A percentile compares a stretch with the other conserved stretches of the same genome.
phyloP scores from a whole-genome alignment of 2,797 vertebrate species.

The Myotis myotis region DNA sequence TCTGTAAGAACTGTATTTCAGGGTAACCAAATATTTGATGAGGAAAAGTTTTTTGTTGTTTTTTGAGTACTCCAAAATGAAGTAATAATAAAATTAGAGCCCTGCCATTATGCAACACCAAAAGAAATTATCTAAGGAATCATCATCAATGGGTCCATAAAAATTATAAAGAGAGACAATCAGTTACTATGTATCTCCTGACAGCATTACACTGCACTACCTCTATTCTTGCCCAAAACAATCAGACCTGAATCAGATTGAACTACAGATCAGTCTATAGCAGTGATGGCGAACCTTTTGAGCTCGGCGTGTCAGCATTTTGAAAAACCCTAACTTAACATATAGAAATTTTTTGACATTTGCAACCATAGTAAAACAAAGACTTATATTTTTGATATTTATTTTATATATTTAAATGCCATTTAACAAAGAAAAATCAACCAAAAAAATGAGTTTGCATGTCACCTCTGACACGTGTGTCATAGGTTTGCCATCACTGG shows the following conservation, averaged over 20 bases:
- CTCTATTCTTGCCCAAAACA: not conserved
- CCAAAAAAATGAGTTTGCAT: no score
- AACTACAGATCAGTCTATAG: not conserved
- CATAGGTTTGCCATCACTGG: no score
- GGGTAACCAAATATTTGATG: not conserved
- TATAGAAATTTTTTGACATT: no score
- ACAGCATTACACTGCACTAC: not conserved
- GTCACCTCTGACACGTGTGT: no score
- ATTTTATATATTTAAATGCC: no score
- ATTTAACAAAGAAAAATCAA: no score
- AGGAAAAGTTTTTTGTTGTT: slow-evolving; percentile 27
- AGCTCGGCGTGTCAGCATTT: no score
- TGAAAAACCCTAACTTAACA: no score
- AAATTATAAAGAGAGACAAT: slow-evolving; percentile 10
- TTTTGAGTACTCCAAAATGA: slow-evolving; percentile 7
- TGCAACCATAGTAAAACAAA: no score
- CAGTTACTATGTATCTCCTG: not conserved
- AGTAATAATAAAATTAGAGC: slow-evolving; percentile 9
- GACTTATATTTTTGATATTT: no score
- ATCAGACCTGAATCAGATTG: not conserved
- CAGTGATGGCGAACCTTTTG: no score
- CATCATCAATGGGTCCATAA: not conserved
- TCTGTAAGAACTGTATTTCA: not conserved
- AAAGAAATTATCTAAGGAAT: slow-evolving; percentile 17
- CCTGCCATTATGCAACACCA: slow-evolving; percentile 20